Evolutionary conservation across 2,888 invertebrate genomes (phyloP), one percentile per base, ranked within the genome.

Genomic region (Congeria kusceri): DNA sequence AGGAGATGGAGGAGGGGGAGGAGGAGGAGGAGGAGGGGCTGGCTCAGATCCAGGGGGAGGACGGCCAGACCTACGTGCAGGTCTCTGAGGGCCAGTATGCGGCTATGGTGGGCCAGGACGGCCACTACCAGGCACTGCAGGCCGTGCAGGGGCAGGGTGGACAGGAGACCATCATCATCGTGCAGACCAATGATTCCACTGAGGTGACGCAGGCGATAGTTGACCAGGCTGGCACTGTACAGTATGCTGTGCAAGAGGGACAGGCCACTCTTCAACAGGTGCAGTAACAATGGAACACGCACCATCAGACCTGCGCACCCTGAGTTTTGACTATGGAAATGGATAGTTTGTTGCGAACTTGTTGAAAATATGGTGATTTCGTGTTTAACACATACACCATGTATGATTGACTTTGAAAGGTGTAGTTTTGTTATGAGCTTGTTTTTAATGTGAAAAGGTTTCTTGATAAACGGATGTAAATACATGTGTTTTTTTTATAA

Each of bases 151-250:
- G 89, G 20, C 86, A 87, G 47, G 86, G 88, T 13, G 91, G 90
- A 1, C 90, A 90, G 78, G 91, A 91, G 80, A 91, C 91, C 7
- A 91, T 91, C 68, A 91, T 91, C 70, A 91, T 91, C 74, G 91
- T 91, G 3, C 91, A 91, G 78, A 89, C 90, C 18, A 90, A 89
- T 39, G 90, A 91, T 59, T 87, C 89, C 20, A 86, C 85, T 62
- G 91, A 91, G 63, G 90, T 91, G 3, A 89, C 90, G 5, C 90
- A 91, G 69, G 90, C 91, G n/a, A 89, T 91, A 32, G 91, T 91
- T 7, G 89, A 90, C 64, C 88, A 89, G 70, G 87, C 86, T 11
- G 88, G 86, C n/a, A 87, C 89, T 29, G 88, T 89, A 25, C 89
- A 89, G 83, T 88, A 86, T 68, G 86, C 89, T 49, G 86, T 90